Evolutionary conservation across 1,140 invertebrate species (phyloP).

Genomic region (Armadillidium nasatum): DNA sequence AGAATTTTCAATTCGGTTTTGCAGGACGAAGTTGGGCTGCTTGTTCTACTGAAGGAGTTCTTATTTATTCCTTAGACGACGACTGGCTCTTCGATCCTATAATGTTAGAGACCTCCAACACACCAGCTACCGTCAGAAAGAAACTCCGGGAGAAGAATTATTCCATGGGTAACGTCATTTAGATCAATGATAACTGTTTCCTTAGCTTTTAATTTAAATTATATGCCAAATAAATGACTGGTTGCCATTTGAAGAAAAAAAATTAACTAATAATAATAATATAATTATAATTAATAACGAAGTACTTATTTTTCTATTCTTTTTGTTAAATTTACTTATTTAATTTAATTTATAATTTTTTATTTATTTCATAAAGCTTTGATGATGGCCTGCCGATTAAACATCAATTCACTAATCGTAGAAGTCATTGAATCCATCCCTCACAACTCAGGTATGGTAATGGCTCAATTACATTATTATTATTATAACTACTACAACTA

Average conservation of each 20-base stretch:
- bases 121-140: slow-evolving; percentile 64
- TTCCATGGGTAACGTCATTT: slow-evolving; percentile 53
- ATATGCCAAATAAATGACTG: too few relatives aligned
- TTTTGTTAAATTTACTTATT: too few relatives aligned
- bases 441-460: slow-evolving; percentile 59
- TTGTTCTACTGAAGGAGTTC: slow-evolving; percentile 86
- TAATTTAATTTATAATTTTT: slow-evolving; percentile 26
- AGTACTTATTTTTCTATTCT: too few relatives aligned
- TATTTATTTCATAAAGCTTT: slow-evolving; percentile 58
- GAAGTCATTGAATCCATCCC: slow-evolving; percentile 82
- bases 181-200: too few relatives aligned
- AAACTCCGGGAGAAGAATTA: slow-evolving; percentile 63
- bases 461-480: too few relatives aligned
- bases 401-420: slow-evolving; percentile 70
- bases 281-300: not conserved
- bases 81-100: slow-evolving; percentile 78
- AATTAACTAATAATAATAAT: not conserved
- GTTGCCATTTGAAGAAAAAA: too few relatives aligned
- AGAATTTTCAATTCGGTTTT: too few relatives aligned
- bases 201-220: too few relatives aligned
- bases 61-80: slow-evolving; percentile 81
- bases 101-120: slow-evolving; percentile 73
- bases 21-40: slow-evolving; percentile 74
- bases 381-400: slow-evolving; percentile 78
- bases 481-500: too few relatives aligned